Evolutionary conservation across 2,113 vertebrate genomes (phyloP), one percentile per base, ranked within the genome.

Genomic region (Vanacampus margaritifer): DNA sequence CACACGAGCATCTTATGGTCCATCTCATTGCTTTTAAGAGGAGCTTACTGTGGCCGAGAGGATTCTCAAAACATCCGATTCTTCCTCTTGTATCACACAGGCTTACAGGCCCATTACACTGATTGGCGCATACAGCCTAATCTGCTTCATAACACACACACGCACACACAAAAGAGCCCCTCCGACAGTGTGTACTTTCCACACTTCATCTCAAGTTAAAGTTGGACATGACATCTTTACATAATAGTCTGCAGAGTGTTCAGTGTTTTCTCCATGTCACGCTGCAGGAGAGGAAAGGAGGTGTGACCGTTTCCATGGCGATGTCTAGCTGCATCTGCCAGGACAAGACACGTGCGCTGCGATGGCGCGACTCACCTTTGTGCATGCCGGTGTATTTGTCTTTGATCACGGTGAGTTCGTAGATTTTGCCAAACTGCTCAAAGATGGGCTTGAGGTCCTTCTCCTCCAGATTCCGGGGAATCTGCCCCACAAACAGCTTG

Each of bases 361-460:
- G 50, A 64, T 4, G 71, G 24, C 21, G 14, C 65, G 46, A 73
- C 88, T 73, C 89, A 97, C 95, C 95, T 95, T 98, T 98, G 91
- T 98, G 95, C 95, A 95, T 95, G 68, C 95, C 95, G n/a, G 95
- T 96, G 91, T 95, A 95, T 90, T 95, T 96, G 91, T 98, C 95
- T 91, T 98, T 98, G 89, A 98, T 96, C 90, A 97, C 95, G 65
- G 95, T 98, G 82, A 98, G 88, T 89, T 98, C 95, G 87, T 95
- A 96, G 93, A 97, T 97, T 69, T 95, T 94, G 19, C 95, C 95
- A 65, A 96, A 97, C 84, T 96, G 94, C 81, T 96, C 95, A 8
- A 96, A 97, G 72, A 97, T 94, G 24, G 95, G 95, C 37, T 95
- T 95, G 68, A 97, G 94, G 82, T 96, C 95, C 86, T 94, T 95